Evolutionary conservation across 2,888 invertebrate genomes (phyloP).

Genomic region (Metopia argyrocephala): DNA sequence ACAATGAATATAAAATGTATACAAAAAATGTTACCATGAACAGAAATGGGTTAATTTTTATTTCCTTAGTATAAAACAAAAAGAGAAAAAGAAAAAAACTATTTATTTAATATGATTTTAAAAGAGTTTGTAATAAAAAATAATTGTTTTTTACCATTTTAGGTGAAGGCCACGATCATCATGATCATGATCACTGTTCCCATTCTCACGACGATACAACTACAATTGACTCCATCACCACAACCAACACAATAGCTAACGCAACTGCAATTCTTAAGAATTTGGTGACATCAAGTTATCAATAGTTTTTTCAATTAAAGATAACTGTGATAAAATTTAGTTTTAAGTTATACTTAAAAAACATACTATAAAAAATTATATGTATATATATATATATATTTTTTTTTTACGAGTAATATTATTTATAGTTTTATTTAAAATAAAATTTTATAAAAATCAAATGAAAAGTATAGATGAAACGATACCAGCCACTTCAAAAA

Average conservation of each 20-base stretch:
- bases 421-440: not conserved
- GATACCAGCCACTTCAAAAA: not conserved
- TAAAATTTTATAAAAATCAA: no score
- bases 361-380: not conserved
- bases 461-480: no score
- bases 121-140: not conserved
- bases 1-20: not conserved
- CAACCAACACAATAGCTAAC: constrained; percentile 9
- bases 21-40: no score
- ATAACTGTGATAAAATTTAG: constrained; percentile 48
- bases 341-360: constrained; percentile 5
- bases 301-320: constrained; percentile 18
- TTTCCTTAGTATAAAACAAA: no score
- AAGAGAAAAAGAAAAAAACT: no score
- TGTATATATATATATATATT: not conserved
- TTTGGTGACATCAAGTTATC: constrained; percentile 12
- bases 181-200: constrained; percentile 24
- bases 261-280: not conserved
- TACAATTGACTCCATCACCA: not conserved
- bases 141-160: constrained; percentile 7
- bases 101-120: no score
- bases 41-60: no score
- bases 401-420: not conserved
- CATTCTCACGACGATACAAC: not conserved
- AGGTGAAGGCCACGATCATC: constrained; percentile 48